Evolutionary conservation across 2,888 invertebrate genomes (phyloP).

Genomic region (Nomada ruficornis): DNA sequence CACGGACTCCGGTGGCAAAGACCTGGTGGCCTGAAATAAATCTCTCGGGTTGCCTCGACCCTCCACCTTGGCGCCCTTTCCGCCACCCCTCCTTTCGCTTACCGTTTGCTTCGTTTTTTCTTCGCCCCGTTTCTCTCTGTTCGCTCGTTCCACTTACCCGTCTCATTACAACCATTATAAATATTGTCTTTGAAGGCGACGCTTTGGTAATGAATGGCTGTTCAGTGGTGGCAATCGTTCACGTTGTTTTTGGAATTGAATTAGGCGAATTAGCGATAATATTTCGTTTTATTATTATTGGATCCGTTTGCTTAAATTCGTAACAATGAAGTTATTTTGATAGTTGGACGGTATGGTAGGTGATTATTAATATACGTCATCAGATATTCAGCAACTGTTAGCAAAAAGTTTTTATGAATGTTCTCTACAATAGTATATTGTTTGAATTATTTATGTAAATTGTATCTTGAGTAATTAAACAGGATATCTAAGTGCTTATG

Average conservation of each 20-base stretch:
- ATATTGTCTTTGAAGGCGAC: slow-evolving; percentile 40
- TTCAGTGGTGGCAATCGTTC: not conserved
- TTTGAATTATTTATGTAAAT: too few relatives aligned
- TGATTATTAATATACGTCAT: too few relatives aligned
- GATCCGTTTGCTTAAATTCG: too few relatives aligned
- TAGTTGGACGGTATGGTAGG: too few relatives aligned
- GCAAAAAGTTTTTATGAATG: too few relatives aligned
- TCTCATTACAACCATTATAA: slow-evolving; percentile 50
- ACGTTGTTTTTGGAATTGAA: not conserved
- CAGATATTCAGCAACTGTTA: too few relatives aligned
- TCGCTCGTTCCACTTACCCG: slow-evolving; percentile 15
- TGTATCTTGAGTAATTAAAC: too few relatives aligned
- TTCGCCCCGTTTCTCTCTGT: slow-evolving; percentile 30
- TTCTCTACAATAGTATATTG: too few relatives aligned
- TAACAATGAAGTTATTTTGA: too few relatives aligned
- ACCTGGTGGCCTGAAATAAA: slow-evolving; percentile 68
- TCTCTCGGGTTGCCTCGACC: slow-evolving; percentile 57
- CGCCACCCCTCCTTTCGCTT: not conserved
- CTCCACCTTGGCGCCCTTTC: slow-evolving; percentile 41
- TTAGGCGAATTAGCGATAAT: not conserved
- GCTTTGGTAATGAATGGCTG: slow-evolving; percentile 16
- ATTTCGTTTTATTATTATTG: too few relatives aligned
- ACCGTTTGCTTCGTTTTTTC: not conserved
- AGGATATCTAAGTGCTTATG: too few relatives aligned
- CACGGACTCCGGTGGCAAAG: slow-evolving; percentile 71